These are phyloP conservation scores for Latrodectus elegans DNA, from an alignment of 2,888 invertebrate species.

Conservation along the genomic window DNA sequence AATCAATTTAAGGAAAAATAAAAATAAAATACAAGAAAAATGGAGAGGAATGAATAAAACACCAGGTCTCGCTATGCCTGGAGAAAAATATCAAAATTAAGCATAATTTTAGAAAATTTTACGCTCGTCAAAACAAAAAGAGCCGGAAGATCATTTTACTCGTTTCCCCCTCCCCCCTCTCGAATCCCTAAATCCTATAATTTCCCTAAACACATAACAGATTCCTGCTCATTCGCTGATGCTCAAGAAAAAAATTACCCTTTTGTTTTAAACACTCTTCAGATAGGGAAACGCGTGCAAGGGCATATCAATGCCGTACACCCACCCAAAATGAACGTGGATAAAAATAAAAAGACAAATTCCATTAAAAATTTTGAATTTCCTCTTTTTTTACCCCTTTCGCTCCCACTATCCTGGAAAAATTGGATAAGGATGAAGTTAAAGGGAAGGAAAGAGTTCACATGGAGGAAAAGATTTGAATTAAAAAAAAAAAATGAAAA, in stretches of 20 bases:
- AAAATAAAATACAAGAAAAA: neutral
- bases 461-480: neutral
- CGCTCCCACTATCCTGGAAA: neutral
- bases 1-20: too few species aligned
- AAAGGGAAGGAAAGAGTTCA: neutral
- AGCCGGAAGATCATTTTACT: neutral
- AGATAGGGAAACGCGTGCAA: too few species aligned
- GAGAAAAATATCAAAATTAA: constrained; percentile 26
- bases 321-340: constrained; percentile 9
- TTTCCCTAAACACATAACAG: too few species aligned
- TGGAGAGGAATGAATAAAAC: too few species aligned
- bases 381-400: constrained; percentile 12
- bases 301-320: constrained; percentile 1
- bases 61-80: too few species aligned
- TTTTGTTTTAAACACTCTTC: neutral
- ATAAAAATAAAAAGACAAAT: constrained; percentile 28
- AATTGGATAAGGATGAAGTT: constrained; percentile 14
- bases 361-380: constrained; percentile 41
- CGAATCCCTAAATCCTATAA: too few species aligned
- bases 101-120: constrained; percentile 48
- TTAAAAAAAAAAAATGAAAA: neutral
- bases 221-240: neutral
- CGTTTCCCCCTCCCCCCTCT: too few species aligned
- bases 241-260: constrained; percentile 19
- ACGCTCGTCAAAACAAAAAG: constrained; percentile 59